A percentile compares a stretch with the other conserved stretches of the same genome.
Conservation (phyloP, 2,797 vertebrate genomes). For the Megalops cyprinoides region DNA sequence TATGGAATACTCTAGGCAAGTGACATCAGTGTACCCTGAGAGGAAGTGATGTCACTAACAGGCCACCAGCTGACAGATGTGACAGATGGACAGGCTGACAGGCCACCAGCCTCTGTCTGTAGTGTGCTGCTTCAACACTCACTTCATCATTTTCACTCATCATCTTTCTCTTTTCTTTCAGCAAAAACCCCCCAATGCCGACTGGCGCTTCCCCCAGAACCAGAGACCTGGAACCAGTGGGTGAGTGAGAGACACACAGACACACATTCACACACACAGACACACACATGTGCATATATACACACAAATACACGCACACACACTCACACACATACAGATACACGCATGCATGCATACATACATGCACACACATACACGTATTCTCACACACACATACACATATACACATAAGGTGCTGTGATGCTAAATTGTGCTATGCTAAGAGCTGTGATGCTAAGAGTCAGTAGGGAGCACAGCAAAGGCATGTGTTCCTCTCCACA, state of each 20-base stretch:
- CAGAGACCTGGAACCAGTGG: constrained; percentile 87
- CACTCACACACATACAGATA: neutral
- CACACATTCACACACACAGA: neutral
- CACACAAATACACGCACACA: neutral
- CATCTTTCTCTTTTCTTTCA: constrained; percentile 54
- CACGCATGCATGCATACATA: neutral
- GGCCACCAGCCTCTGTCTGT: neutral
- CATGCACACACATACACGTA: neutral
- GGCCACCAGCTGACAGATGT: no score
- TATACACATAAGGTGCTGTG: no score
- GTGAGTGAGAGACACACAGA: constrained; percentile 66
- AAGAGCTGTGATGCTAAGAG: neutral
- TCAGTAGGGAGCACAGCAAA: no score
- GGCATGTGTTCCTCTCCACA: no score
- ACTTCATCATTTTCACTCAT: no score
- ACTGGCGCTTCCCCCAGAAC: constrained; percentile 86
- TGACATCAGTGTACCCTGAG: no score
- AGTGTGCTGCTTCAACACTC: neutral
- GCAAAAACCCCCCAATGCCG: constrained; percentile 78
- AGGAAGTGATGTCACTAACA: no score
- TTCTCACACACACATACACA: neutral
- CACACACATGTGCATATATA: neutral
- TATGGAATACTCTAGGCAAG: no score
- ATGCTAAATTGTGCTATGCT: no score
- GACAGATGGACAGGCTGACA: no score